Conservation (phyloP, 92 coral and sea anemone species). For the Meandrina meandrites region DNA sequence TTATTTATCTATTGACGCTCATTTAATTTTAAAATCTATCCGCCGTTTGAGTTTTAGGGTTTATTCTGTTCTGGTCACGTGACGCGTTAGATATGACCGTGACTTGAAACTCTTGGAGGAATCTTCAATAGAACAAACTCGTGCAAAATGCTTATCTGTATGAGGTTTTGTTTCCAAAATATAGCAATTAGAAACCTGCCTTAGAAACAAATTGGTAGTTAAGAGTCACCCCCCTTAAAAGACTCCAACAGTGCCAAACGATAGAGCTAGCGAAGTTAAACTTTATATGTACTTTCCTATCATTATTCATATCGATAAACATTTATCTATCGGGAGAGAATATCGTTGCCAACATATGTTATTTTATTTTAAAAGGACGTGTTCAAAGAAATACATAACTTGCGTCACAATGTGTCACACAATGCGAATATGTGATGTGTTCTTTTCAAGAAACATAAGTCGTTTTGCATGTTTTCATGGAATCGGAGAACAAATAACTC, state of each 20-base stretch:
- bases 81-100: no score
- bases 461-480: neutral
- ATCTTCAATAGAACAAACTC: no score
- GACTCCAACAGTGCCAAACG: neutral
- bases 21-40: no score
- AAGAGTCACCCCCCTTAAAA: no score
- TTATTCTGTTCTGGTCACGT: no score
- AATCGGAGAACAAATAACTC: neutral
- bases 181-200: no score
- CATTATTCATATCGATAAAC: neutral
- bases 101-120: no score
- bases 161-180: no score
- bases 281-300: neutral
- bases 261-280: neutral
- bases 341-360: neutral
- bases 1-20: no score
- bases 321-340: neutral
- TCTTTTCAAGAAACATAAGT: neutral
- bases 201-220: no score
- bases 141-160: no score
- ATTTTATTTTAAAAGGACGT: neutral
- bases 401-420: constrained; percentile 39
- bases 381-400: neutral
- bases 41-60: no score
- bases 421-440: neutral